phyloP scores from a whole-genome alignment of 2,113 vertebrate genomes.

The Thinocorus orbignyianus region DNA sequence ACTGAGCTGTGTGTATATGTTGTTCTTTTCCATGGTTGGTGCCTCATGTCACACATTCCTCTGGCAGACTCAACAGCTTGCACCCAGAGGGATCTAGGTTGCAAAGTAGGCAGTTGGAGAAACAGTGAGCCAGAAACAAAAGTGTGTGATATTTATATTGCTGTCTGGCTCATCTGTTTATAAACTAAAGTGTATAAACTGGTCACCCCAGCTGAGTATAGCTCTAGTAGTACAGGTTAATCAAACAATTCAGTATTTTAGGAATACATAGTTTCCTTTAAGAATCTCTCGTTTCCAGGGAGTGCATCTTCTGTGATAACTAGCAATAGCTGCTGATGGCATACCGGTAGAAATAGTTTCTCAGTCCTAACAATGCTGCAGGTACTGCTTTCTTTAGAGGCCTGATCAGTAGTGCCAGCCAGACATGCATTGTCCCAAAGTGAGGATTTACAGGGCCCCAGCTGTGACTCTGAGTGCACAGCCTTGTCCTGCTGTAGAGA shows the following conservation, averaged over 20 bases:
- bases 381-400: background rate
- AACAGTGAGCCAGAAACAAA: background rate
- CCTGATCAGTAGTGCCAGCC: background rate
- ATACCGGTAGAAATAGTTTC: background rate
- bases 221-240: background rate
- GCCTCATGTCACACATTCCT: background rate
- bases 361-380: rapidly evolving
- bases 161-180: background rate
- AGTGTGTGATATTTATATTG: background rate
- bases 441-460: background rate
- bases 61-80: background rate
- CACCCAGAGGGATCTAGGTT: background rate
- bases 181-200: background rate
- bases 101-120: background rate
- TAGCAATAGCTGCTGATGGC: background rate
- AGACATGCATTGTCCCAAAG: background rate
- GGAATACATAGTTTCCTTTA: background rate
- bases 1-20: background rate
- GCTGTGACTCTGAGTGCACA: rapidly evolving
- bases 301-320: background rate
- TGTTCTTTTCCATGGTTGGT: background rate
- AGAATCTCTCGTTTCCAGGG: background rate
- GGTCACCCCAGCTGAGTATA: background rate
- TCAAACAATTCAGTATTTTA: background rate
- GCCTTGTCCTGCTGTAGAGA: background rate